Percentiles rank a stretch among this genome's conserved stretches.
Conservation (phyloP, 37 sponge, comb jelly and placozoan genomes). For the Trichoplax adhaerens region DNA sequence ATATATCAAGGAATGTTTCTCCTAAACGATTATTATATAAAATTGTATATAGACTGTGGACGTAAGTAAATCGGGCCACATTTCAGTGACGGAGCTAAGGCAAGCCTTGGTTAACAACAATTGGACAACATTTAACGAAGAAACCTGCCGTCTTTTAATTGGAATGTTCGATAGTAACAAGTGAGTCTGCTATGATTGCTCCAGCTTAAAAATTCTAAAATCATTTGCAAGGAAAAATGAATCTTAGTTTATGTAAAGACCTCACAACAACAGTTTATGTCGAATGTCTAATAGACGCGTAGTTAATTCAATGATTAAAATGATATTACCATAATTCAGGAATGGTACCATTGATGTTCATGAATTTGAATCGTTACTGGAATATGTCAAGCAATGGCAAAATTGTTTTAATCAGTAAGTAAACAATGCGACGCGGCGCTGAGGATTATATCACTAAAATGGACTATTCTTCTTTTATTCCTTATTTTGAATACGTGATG, state of each 20-base stretch:
- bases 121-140: slow-evolving; percentile 77
- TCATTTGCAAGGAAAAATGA: too few relatives aligned
- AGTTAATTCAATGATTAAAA: neutral
- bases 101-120: slow-evolving; percentile 73
- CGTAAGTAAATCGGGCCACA: slow-evolving; percentile 39
- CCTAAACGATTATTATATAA: too few relatives aligned
- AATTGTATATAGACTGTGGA: slow-evolving; percentile 52
- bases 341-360: slow-evolving; percentile 74
- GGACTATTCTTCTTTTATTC: too few relatives aligned
- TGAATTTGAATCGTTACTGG: slow-evolving; percentile 77
- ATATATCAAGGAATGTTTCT: too few relatives aligned
- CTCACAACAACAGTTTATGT: neutral
- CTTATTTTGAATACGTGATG: neutral
- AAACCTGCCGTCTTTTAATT: slow-evolving; percentile 74
- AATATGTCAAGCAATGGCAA: slow-evolving; percentile 81
- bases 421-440: neutral
- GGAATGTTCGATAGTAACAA: slow-evolving; percentile 79
- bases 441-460: neutral
- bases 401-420: slow-evolving; percentile 70
- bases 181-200: slow-evolving; percentile 6
- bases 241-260: neutral
- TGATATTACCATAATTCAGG: slow-evolving; percentile 6
- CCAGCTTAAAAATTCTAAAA: too few relatives aligned
- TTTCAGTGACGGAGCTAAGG: slow-evolving; percentile 53
- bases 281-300: neutral